These are phyloP conservation scores for Boleophthalmus pectinirostris DNA, from an alignment of 2,113 vertebrate genomes.

Conservation along the genomic window DNA sequence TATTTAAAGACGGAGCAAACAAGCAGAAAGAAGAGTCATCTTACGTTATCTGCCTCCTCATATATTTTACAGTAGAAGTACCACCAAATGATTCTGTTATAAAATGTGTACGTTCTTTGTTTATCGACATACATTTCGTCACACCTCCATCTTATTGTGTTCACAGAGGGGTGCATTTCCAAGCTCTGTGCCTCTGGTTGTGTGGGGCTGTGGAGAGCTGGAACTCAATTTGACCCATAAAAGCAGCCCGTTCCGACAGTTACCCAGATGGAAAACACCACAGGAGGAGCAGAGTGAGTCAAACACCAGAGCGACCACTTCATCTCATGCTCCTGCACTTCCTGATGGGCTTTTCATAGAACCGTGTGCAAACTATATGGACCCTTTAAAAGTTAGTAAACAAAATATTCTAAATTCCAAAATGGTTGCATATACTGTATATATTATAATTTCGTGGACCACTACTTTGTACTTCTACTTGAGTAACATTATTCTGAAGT, in stretches of 20 bases:
- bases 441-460: too few species aligned
- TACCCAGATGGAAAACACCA: conserved; percentile 9
- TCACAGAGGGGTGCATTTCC: neutral
- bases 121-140: neutral
- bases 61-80: too few species aligned
- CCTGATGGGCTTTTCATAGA: neutral
- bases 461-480: too few species aligned
- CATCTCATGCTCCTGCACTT: neutral
- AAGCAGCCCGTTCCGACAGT: conserved; percentile 1
- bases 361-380: neutral
- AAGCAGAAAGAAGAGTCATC: too few species aligned
- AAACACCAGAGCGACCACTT: neutral
- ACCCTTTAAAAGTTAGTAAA: too few species aligned
- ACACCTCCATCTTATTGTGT: neutral
- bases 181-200: neutral
- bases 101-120: neutral
- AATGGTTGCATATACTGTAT: too few species aligned
- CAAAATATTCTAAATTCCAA: too few species aligned
- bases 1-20: too few species aligned
- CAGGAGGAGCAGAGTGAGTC: neutral
- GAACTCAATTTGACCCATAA: conserved; percentile 2
- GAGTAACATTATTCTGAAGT: too few species aligned
- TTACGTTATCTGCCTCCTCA: too few species aligned
- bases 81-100: too few species aligned
- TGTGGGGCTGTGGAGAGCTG: neutral